These are phyloP conservation scores for Hipparchia semele DNA, from an alignment of 2,888 invertebrate species.

Conservation along the genomic window DNA sequence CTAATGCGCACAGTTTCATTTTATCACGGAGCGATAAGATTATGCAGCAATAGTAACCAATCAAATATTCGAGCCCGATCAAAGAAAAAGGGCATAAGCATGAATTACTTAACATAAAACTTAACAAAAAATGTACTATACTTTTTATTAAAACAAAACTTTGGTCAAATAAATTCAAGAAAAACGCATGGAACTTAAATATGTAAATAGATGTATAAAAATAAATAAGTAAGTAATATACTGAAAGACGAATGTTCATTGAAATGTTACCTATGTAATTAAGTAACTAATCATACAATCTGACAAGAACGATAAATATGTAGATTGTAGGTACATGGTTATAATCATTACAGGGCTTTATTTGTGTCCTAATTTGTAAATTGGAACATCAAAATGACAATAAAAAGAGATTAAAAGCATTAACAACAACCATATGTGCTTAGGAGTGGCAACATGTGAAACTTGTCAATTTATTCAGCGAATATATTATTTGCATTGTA, in stretches of 20 bases:
- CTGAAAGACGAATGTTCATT: too few relatives aligned
- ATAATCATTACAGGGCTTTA: not conserved
- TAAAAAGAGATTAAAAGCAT: not conserved
- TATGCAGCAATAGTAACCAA: conserved; percentile 58
- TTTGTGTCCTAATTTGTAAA: conserved; percentile 2
- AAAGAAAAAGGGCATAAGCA: conserved; percentile 26
- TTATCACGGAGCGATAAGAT: conserved; percentile 76
- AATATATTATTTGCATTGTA: not conserved
- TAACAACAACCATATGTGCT: conserved; percentile 10
- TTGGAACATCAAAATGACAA: not conserved
- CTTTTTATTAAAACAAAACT: not conserved
- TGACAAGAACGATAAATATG: not conserved
- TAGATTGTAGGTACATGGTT: not conserved
- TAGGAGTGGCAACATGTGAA: conserved; percentile 14
- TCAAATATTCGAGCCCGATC: conserved; percentile 46
- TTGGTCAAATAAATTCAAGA: too few relatives aligned
- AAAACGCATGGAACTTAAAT: too few relatives aligned
- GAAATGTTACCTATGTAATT: too few relatives aligned
- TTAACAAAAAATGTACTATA: not conserved
- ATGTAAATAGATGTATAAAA: too few relatives aligned
- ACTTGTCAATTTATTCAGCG: not conserved
- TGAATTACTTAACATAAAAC: conserved; percentile 16
- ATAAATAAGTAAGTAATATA: too few relatives aligned
- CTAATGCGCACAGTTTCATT: conserved; percentile 56
- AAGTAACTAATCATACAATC: too few relatives aligned